phyloP scores from a whole-genome alignment of 2,797 vertebrate species.

The Acanthornis magna region DNA sequence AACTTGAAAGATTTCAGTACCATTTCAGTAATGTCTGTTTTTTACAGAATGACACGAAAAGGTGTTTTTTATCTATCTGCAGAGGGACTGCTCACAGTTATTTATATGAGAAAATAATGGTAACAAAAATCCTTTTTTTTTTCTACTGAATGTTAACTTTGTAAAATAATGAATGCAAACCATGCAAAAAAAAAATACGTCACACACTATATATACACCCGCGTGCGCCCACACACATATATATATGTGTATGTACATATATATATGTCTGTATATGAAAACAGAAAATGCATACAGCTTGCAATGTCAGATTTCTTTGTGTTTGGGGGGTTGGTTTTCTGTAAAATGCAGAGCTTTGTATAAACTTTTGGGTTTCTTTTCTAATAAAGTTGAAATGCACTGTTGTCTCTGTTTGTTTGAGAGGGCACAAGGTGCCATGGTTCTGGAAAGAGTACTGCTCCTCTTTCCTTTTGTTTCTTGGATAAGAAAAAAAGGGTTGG shows the following conservation, averaged over 20 bases:
- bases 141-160: constrained; percentile 68
- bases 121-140: constrained; percentile 46
- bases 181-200: constrained; percentile 24
- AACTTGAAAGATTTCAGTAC: constrained; percentile 29
- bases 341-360: constrained; percentile 67
- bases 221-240: constrained; percentile 4
- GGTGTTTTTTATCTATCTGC: constrained; percentile 55
- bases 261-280: constrained; percentile 51
- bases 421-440: background rate
- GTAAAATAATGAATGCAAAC: constrained; percentile 63
- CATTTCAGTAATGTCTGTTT: constrained; percentile 61
- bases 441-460: background rate
- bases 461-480: background rate
- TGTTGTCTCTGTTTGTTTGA: constrained; percentile 18
- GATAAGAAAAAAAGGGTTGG: background rate
- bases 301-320: constrained; percentile 8
- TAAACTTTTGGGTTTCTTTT: constrained; percentile 57
- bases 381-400: constrained; percentile 66
- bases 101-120: constrained; percentile 66
- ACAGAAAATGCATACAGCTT: constrained; percentile 46
- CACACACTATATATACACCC: constrained; percentile 38
- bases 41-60: constrained; percentile 58
- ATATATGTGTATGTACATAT: constrained; percentile 29
- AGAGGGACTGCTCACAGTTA: constrained; percentile 58
- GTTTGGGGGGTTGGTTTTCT: constrained; percentile 37